phyloP scores from a whole-genome alignment of 2,113 vertebrate species.

The Eclectus roratus region DNA sequence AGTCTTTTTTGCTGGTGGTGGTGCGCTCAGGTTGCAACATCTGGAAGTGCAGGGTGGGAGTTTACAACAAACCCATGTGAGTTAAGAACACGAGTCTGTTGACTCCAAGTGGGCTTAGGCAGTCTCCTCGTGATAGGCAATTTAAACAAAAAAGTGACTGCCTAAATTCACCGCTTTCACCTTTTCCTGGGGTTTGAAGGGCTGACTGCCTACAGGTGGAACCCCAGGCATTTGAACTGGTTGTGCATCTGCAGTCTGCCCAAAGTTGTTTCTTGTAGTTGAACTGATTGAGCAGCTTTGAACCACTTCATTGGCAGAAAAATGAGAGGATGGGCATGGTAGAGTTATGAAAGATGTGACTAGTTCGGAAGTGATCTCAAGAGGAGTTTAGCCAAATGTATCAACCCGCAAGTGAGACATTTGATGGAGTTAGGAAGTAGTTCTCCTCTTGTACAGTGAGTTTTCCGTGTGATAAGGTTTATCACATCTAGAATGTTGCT shows the following conservation, averaged over 20 bases:
- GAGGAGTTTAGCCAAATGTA: neutral
- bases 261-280: neutral
- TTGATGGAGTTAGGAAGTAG: neutral
- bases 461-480: neutral
- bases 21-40: neutral
- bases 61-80: neutral
- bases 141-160: neutral
- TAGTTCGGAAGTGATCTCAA: neutral
- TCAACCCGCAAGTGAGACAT: neutral
- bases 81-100: neutral
- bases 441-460: neutral
- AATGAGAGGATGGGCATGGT: neutral
- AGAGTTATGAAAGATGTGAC: neutral
- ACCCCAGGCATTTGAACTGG: neutral
- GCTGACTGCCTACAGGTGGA: neutral
- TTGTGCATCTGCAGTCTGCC: neutral
- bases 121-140: neutral
- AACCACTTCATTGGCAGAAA: neutral
- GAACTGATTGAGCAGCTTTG: neutral
- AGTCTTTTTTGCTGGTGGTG: slow-evolving; percentile 27
- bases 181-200: neutral
- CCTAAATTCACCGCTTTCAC: neutral
- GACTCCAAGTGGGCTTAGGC: neutral
- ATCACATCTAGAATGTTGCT: neutral
- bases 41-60: neutral